These are phyloP conservation scores for Cryptosula pallasiana DNA, from an alignment of 2,888 invertebrate species.

Conservation along the genomic window DNA sequence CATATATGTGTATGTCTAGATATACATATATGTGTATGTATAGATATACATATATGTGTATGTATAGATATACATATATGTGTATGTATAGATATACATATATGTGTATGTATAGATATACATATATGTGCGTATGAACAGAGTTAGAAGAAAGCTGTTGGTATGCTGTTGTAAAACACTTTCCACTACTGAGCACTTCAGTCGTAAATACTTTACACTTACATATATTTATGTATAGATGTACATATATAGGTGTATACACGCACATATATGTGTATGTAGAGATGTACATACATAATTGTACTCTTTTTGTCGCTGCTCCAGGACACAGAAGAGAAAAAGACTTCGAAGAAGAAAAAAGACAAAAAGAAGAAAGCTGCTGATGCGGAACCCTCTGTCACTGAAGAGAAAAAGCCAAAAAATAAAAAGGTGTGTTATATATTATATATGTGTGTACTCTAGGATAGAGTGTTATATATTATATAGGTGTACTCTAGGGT, in stretches of 20 bases:
- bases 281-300: not conserved
- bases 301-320: not conserved
- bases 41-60: no score
- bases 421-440: conserved; percentile 32
- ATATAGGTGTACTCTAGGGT: no score
- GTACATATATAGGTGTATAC: not conserved
- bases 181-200: no score
- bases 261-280: not conserved
- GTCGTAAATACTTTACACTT: no score
- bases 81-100: not conserved
- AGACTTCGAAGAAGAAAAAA: conserved; percentile 40
- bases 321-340: conserved; percentile 30
- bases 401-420: conserved; percentile 37
- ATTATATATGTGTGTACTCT: no score
- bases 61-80: not conserved
- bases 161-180: no score
- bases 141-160: no score
- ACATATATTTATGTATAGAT: not conserved
- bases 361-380: conserved; percentile 36
- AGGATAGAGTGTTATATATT: no score
- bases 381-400: conserved; percentile 16
- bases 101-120: not conserved
- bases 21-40: no score
- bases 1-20: no score
- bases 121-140: no score